These are phyloP conservation scores for Leptobrachium leishanense DNA, from an alignment of 2,113 vertebrate species.

Conservation along the genomic window DNA sequence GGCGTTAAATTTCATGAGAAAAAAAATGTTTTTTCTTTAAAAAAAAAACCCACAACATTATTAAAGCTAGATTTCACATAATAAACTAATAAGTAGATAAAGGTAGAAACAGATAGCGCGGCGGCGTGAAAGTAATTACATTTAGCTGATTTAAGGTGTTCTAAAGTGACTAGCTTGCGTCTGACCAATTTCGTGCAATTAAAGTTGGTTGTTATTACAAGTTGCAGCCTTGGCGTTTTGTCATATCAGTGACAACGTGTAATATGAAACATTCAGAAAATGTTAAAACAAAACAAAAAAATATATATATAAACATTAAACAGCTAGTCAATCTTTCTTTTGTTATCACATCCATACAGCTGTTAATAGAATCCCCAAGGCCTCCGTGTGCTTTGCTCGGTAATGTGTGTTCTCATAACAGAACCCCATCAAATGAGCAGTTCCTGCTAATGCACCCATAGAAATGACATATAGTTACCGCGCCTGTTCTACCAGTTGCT, in stretches of 20 bases:
- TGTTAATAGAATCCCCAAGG: constrained; percentile 56
- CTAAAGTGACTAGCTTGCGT: not conserved
- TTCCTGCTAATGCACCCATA: constrained; percentile 36
- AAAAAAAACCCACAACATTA: no score
- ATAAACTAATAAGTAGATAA: no score
- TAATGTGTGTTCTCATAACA: constrained; percentile 53
- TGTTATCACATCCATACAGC: constrained; percentile 56
- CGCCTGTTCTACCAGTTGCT: constrained; percentile 14
- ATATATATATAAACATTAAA: constrained; percentile 1
- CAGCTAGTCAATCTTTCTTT: constrained; percentile 44
- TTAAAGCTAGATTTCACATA: no score
- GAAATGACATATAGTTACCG: constrained; percentile 43
- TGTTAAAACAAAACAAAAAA: not conserved
- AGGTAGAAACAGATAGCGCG: no score
- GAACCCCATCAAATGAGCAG: constrained; percentile 28
- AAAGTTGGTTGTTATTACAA: constrained; percentile 14
- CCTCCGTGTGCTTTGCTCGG: constrained; percentile 50
- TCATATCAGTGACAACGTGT: constrained; percentile 50
- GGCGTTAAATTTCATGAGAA: no score
- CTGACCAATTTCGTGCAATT: constrained; percentile 9
- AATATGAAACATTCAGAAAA: constrained; percentile 27
- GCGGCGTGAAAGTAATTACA: constrained; percentile 2
- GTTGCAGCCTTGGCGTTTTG: constrained; percentile 32
- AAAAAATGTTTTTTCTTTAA: no score
- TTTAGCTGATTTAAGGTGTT: constrained; percentile 2